Evolutionary conservation across 1,140 invertebrate genomes (phyloP), one percentile per base, ranked within the genome.

Genomic region (Pectinophora gossypiella): DNA sequence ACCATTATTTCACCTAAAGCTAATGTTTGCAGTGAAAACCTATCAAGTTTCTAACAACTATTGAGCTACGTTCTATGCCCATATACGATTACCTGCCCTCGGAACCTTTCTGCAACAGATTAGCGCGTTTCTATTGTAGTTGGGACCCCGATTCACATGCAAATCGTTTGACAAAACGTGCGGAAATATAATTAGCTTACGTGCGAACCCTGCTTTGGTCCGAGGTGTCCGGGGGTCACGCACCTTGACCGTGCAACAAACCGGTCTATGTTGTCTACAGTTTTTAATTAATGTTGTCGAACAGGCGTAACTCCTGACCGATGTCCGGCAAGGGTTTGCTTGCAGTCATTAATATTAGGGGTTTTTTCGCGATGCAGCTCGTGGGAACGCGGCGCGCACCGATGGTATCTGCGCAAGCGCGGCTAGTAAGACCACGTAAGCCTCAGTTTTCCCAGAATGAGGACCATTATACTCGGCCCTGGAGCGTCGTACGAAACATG

Each of bases 111-210:
- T n/a, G 44, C 32, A 45, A 44, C 49, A 54, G 59, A 76, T 73
- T 74, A 73, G 56, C 51, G 53, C 48, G n/a, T n/a, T 61, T 53
- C 70, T 71, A 79, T 81, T 77, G 67, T 81, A 65, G 53, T 64
- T 36, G 51, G 35, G 46, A 2, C 67, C 70, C 65, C 58, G 64
- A 82, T 85, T 83, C 77, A 72, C 70, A 85, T 85, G 79, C 79
- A 83, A 83, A 82, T 77, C 48, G 49, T 48, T 42, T 54, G 52
- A 71, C 75, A 69, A 72, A 80, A 80, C 76, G 77, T 78, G 79
- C 77, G 69, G 72, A 83, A 82, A 81, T 69, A 81, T 83, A 85
- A 85, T 85, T 85, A 81, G 73, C 68, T 74, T 72, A 70, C 62
- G 66, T 66, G 59, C 58, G 51, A 59, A 61, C 60, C 64, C 49